These are phyloP conservation scores for Hymenochirus boettgeri DNA, from an alignment of 2,113 vertebrate genomes.

Conservation along the genomic window DNA sequence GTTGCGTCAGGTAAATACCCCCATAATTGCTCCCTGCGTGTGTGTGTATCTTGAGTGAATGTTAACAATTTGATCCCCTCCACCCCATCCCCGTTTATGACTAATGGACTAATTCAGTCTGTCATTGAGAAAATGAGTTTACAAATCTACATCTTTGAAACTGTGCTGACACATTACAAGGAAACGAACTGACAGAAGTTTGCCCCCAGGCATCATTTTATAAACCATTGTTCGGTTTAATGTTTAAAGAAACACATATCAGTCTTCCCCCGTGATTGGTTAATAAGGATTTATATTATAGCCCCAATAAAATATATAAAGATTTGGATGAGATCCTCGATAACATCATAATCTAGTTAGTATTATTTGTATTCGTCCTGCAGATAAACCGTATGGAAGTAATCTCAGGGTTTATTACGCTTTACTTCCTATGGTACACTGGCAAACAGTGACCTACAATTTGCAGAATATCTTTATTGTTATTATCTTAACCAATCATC, in stretches of 20 bases:
- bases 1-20: conserved; percentile 81
- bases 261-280: neutral
- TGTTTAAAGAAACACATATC: neutral
- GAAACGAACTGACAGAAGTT: conserved; percentile 46
- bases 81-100: conserved; percentile 43
- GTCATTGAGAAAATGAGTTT: conserved; percentile 56
- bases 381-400: too few species aligned
- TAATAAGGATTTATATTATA: too few species aligned
- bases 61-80: conserved; percentile 64
- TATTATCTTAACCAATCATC: too few species aligned
- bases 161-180: conserved; percentile 47
- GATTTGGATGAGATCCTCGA: too few species aligned
- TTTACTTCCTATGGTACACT: too few species aligned
- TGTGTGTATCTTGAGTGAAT: conserved; percentile 47
- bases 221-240: too few species aligned
- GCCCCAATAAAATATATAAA: too few species aligned
- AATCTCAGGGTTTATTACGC: too few species aligned
- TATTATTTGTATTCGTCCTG: too few species aligned
- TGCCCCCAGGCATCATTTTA: conserved; percentile 48
- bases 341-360: too few species aligned
- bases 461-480: too few species aligned
- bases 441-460: too few species aligned
- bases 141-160: conserved; percentile 49
- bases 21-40: neutral
- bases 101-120: conserved; percentile 59